These are phyloP conservation scores for Temnothorax rugatulus DNA, from an alignment of 2,888 invertebrate species.

Conservation along the genomic window DNA sequence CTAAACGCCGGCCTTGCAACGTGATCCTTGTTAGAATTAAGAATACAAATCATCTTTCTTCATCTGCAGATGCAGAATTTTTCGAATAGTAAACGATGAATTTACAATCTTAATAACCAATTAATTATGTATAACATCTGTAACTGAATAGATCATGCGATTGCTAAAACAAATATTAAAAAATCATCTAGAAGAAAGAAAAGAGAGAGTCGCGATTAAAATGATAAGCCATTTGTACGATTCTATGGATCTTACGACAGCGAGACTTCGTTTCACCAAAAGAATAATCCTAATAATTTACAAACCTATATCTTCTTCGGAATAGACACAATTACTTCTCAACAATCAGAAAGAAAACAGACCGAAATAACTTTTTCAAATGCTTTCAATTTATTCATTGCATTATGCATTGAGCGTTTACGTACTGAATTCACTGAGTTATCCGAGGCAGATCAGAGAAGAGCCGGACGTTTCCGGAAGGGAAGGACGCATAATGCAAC, in stretches of 20 bases:
- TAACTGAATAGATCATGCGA: not conserved
- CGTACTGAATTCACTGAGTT: not conserved
- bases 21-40: slow-evolving; percentile 38
- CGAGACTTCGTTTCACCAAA: not conserved
- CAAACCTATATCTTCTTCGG: not conserved
- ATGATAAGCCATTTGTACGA: not conserved
- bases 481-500: slow-evolving; percentile 22
- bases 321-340: not conserved
- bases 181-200: not conserved
- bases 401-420: not conserved
- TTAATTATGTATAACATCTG: not conserved
- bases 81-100: not conserved
- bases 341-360: not conserved
- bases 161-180: not conserved
- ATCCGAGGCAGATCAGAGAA: not conserved
- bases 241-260: not conserved
- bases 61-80: not conserved
- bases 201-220: not conserved
- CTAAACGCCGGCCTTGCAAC: slow-evolving; percentile 42
- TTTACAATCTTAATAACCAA: not conserved
- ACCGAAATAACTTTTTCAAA: not conserved
- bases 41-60: slow-evolving; percentile 6
- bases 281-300: slow-evolving; percentile 1
- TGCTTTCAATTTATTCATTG: not conserved
- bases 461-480: slow-evolving; percentile 14